Evolutionary conservation across 2,888 invertebrate species (phyloP).

Genomic region (Pachydiplax longipennis): DNA sequence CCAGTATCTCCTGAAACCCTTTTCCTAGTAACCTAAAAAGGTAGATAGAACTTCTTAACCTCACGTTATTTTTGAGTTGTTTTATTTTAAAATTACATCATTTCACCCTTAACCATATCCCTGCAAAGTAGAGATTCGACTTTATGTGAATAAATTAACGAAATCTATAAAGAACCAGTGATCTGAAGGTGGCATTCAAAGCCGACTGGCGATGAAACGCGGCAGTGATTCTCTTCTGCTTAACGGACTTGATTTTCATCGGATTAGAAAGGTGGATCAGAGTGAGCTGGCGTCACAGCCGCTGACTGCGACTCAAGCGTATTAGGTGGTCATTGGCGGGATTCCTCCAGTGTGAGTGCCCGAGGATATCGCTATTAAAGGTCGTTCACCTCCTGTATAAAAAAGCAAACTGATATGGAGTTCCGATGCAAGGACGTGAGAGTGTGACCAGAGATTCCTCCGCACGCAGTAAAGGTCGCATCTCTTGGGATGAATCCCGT

Average conservation of each 20-base stretch:
- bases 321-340: slow-evolving; percentile 24
- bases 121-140: too few relatives aligned
- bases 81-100: too few relatives aligned
- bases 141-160: too few relatives aligned
- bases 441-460: neutral
- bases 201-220: neutral
- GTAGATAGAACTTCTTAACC: too few relatives aligned
- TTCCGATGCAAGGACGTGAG: neutral
- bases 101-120: too few relatives aligned
- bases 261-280: neutral
- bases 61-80: too few relatives aligned
- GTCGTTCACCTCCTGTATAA: slow-evolving; percentile 30
- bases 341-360: neutral
- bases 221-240: neutral
- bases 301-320: neutral
- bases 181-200: neutral
- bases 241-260: neutral
- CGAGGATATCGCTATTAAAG: neutral
- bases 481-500: neutral
- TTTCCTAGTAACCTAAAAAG: too few relatives aligned
- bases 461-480: neutral
- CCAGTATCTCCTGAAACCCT: too few relatives aligned
- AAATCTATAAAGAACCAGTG: too few relatives aligned
- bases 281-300: neutral
- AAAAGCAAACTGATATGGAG: neutral